These are phyloP conservation scores for Cataglyphis hispanica DNA, from an alignment of 1,140 invertebrate species.

Conservation along the genomic window DNA sequence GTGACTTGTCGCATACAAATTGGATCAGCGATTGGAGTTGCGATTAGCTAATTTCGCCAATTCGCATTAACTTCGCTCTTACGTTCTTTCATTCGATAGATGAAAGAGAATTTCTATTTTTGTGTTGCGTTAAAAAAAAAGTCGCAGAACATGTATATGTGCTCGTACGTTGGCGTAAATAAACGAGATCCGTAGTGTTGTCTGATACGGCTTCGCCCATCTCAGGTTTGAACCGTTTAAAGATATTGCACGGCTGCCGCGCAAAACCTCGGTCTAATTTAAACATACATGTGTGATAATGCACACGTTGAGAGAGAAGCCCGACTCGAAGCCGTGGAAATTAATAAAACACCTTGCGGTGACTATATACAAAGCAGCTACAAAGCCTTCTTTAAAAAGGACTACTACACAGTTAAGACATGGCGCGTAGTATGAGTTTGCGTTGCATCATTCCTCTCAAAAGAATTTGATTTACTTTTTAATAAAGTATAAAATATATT, in stretches of 20 bases:
- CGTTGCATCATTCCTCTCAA: neutral
- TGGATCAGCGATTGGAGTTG: conserved; percentile 84
- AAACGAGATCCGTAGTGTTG: conserved; percentile 41
- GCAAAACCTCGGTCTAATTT: conserved; percentile 63
- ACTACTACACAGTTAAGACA: neutral
- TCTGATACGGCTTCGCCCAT: conserved; percentile 31
- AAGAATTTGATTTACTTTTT: neutral
- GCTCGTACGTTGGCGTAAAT: neutral
- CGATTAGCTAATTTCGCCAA: conserved; percentile 81
- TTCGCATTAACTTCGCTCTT: conserved; percentile 62
- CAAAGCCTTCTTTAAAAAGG: neutral
- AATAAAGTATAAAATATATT: neutral
- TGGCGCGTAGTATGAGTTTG: neutral
- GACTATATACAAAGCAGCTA: conserved; percentile 2
- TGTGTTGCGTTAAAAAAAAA: conserved; percentile 33
- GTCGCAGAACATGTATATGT: neutral
- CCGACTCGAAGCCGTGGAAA: conserved; percentile 22
- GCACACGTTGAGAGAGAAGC: conserved; percentile 8
- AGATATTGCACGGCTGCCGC: conserved; percentile 62
- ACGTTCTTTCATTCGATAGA: conserved; percentile 60
- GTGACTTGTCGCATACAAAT: conserved; percentile 84
- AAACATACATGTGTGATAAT: conserved; percentile 36
- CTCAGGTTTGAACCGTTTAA: conserved; percentile 15
- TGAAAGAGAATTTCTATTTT: conserved; percentile 3
- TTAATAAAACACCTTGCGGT: conserved; percentile 49